These are phyloP conservation scores for Drosophila helvetica DNA, from an alignment of 2,888 invertebrate genomes.

Conservation along the genomic window DNA sequence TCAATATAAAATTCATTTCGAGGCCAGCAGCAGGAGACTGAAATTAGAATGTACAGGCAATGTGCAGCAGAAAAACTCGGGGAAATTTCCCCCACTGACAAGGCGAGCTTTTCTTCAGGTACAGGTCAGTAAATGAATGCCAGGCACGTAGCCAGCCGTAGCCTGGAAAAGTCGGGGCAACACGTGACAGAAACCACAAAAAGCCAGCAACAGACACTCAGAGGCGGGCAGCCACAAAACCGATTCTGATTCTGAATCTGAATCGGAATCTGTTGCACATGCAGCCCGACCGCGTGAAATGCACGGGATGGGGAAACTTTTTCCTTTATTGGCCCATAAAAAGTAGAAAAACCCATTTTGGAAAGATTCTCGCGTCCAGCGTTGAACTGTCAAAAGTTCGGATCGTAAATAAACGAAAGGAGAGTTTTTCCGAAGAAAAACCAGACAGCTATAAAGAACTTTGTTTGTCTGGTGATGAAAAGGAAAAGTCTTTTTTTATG, in stretches of 20 bases:
- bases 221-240: not conserved
- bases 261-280: constrained; percentile 68
- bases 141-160: constrained; percentile 39
- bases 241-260: constrained; percentile 4
- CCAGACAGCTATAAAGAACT: constrained; percentile 17
- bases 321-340: constrained; percentile 68
- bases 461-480: constrained; percentile 16
- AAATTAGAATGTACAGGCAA: constrained; percentile 30
- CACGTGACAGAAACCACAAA: constrained; percentile 43
- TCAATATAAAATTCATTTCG: constrained; percentile 60
- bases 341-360: constrained; percentile 33
- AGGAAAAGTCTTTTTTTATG: not conserved
- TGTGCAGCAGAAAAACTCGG: constrained; percentile 10
- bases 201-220: constrained; percentile 10
- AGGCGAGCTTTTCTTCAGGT: constrained; percentile 9
- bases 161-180: constrained; percentile 10
- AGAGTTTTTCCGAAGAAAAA: constrained; percentile 18
- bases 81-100: constrained; percentile 36
- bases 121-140: constrained; percentile 35
- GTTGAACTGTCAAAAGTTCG: constrained; percentile 58
- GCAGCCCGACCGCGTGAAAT: constrained; percentile 36
- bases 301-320: constrained; percentile 42
- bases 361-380: constrained; percentile 33
- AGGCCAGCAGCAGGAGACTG: constrained; percentile 7
- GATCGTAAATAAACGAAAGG: constrained; percentile 41